These are phyloP conservation scores for Bicyclus anynana DNA, from an alignment of 1,140 invertebrate species.

Conservation along the genomic window DNA sequence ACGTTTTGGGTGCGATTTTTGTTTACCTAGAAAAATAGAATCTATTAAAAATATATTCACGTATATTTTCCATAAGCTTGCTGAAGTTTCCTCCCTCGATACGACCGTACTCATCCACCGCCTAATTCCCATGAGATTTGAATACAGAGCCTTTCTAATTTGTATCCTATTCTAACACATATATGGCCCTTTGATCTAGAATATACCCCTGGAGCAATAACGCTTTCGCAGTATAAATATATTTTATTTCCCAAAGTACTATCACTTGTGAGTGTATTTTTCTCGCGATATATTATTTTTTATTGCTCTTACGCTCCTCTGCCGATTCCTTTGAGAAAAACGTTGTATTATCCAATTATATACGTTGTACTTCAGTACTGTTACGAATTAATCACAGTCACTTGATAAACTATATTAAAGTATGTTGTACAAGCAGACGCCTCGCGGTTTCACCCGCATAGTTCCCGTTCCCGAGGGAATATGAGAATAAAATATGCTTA, in stretches of 20 bases:
- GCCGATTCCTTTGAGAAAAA: neutral
- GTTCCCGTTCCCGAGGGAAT: too few relatives aligned
- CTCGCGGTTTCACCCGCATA: too few relatives aligned
- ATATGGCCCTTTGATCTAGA: conserved; percentile 24
- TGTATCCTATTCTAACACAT: conserved; percentile 29
- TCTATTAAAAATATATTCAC: conserved; percentile 15
- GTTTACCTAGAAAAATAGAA: too few relatives aligned
- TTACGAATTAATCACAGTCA: neutral
- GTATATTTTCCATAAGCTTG: conserved; percentile 7
- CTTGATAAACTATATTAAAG: too few relatives aligned
- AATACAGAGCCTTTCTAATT: conserved; percentile 29
- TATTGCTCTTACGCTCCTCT: neutral
- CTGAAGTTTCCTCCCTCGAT: conserved; percentile 17
- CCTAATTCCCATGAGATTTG: conserved; percentile 24
- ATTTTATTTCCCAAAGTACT: conserved; percentile 9
- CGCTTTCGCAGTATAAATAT: conserved; percentile 7
- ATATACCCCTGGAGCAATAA: conserved; percentile 15
- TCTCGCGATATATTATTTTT: neutral
- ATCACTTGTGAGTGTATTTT: neutral
- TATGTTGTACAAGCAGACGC: too few relatives aligned
- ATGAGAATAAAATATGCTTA: too few relatives aligned
- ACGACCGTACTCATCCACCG: conserved; percentile 25
- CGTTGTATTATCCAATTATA: neutral
- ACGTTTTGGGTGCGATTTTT: too few relatives aligned
- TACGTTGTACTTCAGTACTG: neutral